These are phyloP conservation scores for Lampris megalopsis DNA, from an alignment of 2,113 vertebrate species.

Conservation along the genomic window DNA sequence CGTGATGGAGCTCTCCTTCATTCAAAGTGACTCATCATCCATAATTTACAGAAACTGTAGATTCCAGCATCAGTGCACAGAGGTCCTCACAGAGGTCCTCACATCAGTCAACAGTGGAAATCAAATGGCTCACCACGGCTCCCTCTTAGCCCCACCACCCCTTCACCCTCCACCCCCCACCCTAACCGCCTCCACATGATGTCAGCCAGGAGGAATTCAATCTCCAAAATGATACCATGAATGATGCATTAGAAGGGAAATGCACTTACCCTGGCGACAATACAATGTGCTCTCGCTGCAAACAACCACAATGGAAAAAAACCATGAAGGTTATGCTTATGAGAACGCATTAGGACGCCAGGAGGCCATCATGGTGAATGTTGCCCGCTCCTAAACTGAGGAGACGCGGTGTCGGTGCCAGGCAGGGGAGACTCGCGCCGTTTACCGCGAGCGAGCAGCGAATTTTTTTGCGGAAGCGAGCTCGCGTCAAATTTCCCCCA, in stretches of 20 bases:
- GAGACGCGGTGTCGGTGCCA: slow-evolving; percentile 6
- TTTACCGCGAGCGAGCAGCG: too few relatives aligned
- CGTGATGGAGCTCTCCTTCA: not conserved
- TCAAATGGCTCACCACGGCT: slow-evolving; percentile 47
- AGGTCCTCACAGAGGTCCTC: slow-evolving; percentile 17
- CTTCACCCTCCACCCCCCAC: slow-evolving; percentile 14
- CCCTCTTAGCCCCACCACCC: slow-evolving; percentile 29
- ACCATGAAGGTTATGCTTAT: slow-evolving; percentile 65
- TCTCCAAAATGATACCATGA: slow-evolving; percentile 79
- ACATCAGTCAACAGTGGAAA: slow-evolving; percentile 38
- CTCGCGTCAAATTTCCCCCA: too few relatives aligned
- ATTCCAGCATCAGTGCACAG: slow-evolving; percentile 12
- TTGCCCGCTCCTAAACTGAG: slow-evolving; percentile 52
- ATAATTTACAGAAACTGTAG: slow-evolving; percentile 19
- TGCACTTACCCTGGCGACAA: slow-evolving; percentile 74
- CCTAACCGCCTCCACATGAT: slow-evolving; percentile 62
- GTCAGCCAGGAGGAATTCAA: slow-evolving; percentile 78
- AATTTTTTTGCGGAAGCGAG: too few relatives aligned
- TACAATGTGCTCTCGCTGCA: slow-evolving; percentile 79
- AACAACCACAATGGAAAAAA: slow-evolving; percentile 73
- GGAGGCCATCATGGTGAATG: slow-evolving; percentile 57
- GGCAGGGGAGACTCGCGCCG: too few relatives aligned
- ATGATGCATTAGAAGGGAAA: slow-evolving; percentile 78
- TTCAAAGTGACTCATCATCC: slow-evolving; percentile 11
- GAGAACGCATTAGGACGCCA: slow-evolving; percentile 70